These are phyloP conservation scores for Zootoca vivipara DNA, from an alignment of 2,113 vertebrate species.

Conservation along the genomic window DNA sequence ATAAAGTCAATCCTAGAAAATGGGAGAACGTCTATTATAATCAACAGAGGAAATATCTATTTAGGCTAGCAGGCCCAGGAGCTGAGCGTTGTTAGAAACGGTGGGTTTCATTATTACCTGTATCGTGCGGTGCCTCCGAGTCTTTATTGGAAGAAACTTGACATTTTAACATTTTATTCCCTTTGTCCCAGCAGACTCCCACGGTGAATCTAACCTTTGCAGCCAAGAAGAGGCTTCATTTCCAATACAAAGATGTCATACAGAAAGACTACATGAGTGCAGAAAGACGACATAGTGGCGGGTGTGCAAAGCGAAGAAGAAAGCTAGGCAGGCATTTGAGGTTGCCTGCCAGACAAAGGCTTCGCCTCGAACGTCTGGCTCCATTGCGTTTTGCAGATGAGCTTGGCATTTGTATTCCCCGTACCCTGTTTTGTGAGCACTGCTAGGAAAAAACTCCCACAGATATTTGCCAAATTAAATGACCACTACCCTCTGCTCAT, in stretches of 20 bases:
- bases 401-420: neutral
- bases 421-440: neutral
- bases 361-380: neutral
- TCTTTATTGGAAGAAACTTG: slow-evolving; percentile 8
- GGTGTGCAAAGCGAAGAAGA: neutral
- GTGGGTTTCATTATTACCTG: slow-evolving; percentile 16
- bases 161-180: slow-evolving; percentile 37
- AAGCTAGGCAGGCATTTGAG: neutral
- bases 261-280: slow-evolving; percentile 20
- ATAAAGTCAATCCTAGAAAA: slow-evolving; percentile 22
- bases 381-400: neutral
- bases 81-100: slow-evolving; percentile 6
- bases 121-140: neutral
- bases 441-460: neutral
- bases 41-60: slow-evolving; percentile 34
- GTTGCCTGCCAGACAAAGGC: neutral
- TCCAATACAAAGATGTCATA: slow-evolving; percentile 35
- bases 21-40: slow-evolving; percentile 42
- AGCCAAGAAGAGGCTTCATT: slow-evolving; percentile 15
- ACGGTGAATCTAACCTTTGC: slow-evolving; percentile 15
- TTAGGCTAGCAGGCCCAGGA: slow-evolving; percentile 49
- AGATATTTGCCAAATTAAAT: neutral
- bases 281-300: neutral
- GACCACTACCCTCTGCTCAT: neutral
- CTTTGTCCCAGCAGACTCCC: slow-evolving; percentile 33